Evolutionary conservation across 1,140 invertebrate genomes (phyloP), one percentile per base, ranked within the genome.

Genomic region (Lasaia peninsularis): DNA sequence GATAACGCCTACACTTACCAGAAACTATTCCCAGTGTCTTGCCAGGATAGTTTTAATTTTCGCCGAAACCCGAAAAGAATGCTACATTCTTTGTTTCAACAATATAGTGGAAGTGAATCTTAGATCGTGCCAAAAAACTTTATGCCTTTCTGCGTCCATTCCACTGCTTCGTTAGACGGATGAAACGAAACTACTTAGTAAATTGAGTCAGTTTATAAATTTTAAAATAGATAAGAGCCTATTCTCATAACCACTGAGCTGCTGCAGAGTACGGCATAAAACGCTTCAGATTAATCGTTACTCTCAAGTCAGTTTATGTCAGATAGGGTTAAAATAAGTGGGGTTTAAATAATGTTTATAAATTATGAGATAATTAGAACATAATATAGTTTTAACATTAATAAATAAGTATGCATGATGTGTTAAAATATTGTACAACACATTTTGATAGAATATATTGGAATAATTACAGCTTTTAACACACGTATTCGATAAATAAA

Each of bases 71-170:
- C 57, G 58, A 58, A 57, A 64, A 69, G 58, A 71, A 66, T 55
- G 50, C 56, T 60, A 60, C 63, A 63, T 66, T 71, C 64, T 69
- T 64, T 65, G 63, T 56, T 65, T 58, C 57, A 66, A 68, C 62
- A 66, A 71, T 69, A 69, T 54, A 51, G 60, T 52, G 12, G 56
- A 55, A 31, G 51, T 55, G 56, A 60, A 57, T 62, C 58, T 53
- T 56, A 34, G 53, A 51, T 60, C 60, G 69, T 74, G 71, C 71
- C 71, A 74, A 71, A 71, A 74, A 73, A 71, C 60, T 74, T 74
- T 58, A 53, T 52, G 37, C 62, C 63, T 65, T 62, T 49, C 50
- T 51, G 54, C 60, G 60, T 68, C 59, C 56, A 59, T 55, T 33
- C 56, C 52, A 54, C 53, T 40, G 58, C 56, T 56, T 63, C 40